A percentile compares a stretch with the other conserved stretches of the same genome.
These are phyloP conservation scores for Myoxocephalus aenaeus DNA, from an alignment of 2,797 vertebrate genomes.

Conservation along the genomic window DNA sequence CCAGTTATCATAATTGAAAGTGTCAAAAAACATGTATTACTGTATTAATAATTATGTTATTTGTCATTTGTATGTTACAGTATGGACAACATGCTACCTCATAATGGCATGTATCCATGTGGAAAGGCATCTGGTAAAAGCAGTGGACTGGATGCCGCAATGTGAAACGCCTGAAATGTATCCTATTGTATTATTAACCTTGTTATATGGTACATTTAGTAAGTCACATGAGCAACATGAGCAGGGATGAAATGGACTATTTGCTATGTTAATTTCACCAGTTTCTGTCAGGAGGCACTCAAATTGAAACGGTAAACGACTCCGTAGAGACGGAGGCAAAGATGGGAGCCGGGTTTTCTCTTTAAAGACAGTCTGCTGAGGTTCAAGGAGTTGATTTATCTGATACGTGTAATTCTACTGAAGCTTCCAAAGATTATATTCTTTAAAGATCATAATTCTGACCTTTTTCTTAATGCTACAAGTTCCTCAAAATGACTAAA, in stretches of 20 bases:
- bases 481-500: conserved; percentile 10
- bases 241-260: conserved; percentile 17
- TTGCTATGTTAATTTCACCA: conserved; percentile 29
- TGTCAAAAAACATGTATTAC: background rate
- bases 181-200: conserved; percentile 9
- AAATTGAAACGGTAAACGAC: conserved; percentile 35
- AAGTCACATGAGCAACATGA: conserved; percentile 9
- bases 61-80: background rate
- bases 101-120: background rate
- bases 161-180: conserved; percentile 9
- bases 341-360: conserved; percentile 15
- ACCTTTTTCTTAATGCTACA: conserved; percentile 8
- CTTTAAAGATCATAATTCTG: conserved; percentile 12
- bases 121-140: background rate
- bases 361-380: conserved; percentile 12
- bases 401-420: conserved; percentile 18
- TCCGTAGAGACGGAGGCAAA: conserved; percentile 14
- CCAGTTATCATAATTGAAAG: background rate
- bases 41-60: background rate
- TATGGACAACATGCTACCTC: conserved; percentile 2
- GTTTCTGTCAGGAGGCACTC: conserved; percentile 30
- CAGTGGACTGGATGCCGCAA: background rate
- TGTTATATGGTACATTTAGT: background rate
- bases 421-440: conserved; percentile 1
- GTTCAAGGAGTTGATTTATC: conserved; percentile 39